Percentiles rank a stretch among this genome's conserved stretches.
Evolutionary conservation across 2,888 invertebrate species (phyloP).

Genomic region (Petrophora chlorosata): DNA sequence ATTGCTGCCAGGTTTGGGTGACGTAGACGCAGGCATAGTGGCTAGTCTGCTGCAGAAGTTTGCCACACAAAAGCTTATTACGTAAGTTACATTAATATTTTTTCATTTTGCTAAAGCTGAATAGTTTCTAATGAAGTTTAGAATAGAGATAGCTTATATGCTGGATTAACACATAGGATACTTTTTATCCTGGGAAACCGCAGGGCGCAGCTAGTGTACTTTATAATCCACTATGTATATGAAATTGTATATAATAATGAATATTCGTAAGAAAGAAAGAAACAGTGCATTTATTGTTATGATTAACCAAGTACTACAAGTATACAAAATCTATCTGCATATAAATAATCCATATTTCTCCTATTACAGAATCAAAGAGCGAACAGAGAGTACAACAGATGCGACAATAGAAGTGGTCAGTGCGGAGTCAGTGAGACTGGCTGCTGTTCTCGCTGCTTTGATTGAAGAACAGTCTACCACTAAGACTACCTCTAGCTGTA

Average conservation of each 20-base stretch:
- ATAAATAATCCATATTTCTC: constrained; percentile 10
- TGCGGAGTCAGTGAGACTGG: constrained; percentile 72
- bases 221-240: too few relatives aligned
- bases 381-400: constrained; percentile 68
- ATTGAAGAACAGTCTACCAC: constrained; percentile 67
- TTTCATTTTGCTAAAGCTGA: neutral
- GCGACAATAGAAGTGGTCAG: constrained; percentile 68
- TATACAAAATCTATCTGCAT: neutral
- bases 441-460: constrained; percentile 68
- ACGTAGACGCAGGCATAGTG: constrained; percentile 72
- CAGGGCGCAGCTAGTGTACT: too few relatives aligned
- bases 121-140: neutral
- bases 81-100: constrained; percentile 49
- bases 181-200: too few relatives aligned
- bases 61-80: constrained; percentile 78
- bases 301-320: too few relatives aligned
- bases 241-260: too few relatives aligned
- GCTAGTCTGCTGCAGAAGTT: constrained; percentile 76
- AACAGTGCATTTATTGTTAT: too few relatives aligned
- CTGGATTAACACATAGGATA: too few relatives aligned
- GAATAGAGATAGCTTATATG: too few relatives aligned
- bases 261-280: too few relatives aligned
- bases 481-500: constrained; percentile 27
- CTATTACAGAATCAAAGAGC: constrained; percentile 60
- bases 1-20: constrained; percentile 70